Percentiles rank a stretch among this genome's conserved stretches.
These are phyloP conservation scores for Helogale parvula DNA, from an alignment of 2,113 vertebrate species.

Conservation along the genomic window DNA sequence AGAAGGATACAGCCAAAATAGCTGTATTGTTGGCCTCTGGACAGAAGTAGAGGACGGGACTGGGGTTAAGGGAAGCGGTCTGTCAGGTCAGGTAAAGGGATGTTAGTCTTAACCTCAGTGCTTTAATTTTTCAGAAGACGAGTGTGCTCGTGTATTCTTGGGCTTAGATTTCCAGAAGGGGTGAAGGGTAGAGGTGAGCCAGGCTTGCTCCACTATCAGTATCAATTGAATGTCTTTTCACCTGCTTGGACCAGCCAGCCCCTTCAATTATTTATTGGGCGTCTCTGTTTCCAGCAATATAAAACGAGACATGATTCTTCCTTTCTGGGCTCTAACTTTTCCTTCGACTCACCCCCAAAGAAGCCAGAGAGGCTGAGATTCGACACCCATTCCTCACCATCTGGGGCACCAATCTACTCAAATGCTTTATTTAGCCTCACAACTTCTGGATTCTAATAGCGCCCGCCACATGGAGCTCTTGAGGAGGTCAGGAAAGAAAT, in stretches of 20 bases:
- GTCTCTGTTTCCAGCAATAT: neutral
- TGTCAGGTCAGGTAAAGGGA: neutral
- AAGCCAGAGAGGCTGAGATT: neutral
- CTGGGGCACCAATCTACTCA: neutral
- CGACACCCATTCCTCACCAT: neutral
- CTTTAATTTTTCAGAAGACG: neutral
- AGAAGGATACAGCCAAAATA: neutral
- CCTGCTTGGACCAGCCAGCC: neutral
- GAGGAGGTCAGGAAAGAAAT: neutral
- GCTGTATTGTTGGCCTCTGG: neutral
- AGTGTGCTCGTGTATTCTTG: rapidly evolving
- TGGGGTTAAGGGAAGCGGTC: neutral
- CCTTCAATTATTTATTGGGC: constrained; percentile 25
- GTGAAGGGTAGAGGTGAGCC: rapidly evolving
- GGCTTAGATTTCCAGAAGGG: neutral
- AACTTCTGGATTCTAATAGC: neutral
- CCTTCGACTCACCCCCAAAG: neutral
- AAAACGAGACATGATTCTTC: neutral
- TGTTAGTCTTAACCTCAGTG: neutral
- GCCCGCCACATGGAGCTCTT: neutral
- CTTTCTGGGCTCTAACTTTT: neutral
- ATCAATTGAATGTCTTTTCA: neutral
- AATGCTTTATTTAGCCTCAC: neutral
- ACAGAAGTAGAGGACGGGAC: neutral
- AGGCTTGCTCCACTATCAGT: neutral